These are phyloP conservation scores for Colinus virginianus DNA, from an alignment of 2,113 vertebrate species.

Conservation along the genomic window DNA sequence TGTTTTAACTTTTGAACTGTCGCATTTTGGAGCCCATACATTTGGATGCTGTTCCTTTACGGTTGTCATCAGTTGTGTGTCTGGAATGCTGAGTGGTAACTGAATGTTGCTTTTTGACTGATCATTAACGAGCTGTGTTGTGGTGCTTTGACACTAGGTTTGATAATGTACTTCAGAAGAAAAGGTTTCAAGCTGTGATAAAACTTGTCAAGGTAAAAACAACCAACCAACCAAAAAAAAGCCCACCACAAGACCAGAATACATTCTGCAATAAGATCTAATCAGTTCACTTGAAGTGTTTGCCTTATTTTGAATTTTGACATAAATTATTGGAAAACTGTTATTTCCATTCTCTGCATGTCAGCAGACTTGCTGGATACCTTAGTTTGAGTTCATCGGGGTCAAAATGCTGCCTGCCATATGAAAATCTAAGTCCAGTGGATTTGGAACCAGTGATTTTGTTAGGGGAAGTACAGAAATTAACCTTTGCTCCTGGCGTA, in stretches of 20 bases:
- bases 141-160: neutral
- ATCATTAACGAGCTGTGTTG: neutral
- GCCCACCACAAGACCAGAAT: neutral
- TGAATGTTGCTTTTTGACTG: neutral
- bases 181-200: neutral
- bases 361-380: neutral
- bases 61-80: neutral
- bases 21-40: neutral
- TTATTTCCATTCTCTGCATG: neutral
- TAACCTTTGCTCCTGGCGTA: slow-evolving; percentile 50
- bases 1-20: neutral
- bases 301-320: neutral
- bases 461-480: neutral
- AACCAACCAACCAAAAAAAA: neutral
- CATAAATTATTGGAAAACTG: neutral
- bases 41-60: neutral
- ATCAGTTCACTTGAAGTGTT: neutral
- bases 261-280: neutral
- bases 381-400: neutral
- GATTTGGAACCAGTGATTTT: neutral
- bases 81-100: neutral
- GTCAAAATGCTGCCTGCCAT: neutral
- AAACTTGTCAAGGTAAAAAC: neutral
- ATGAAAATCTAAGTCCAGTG: neutral
- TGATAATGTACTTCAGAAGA: neutral